Evolutionary conservation across 1,140 invertebrate genomes (phyloP).

Genomic region (Vollenhovia emeryi): DNA sequence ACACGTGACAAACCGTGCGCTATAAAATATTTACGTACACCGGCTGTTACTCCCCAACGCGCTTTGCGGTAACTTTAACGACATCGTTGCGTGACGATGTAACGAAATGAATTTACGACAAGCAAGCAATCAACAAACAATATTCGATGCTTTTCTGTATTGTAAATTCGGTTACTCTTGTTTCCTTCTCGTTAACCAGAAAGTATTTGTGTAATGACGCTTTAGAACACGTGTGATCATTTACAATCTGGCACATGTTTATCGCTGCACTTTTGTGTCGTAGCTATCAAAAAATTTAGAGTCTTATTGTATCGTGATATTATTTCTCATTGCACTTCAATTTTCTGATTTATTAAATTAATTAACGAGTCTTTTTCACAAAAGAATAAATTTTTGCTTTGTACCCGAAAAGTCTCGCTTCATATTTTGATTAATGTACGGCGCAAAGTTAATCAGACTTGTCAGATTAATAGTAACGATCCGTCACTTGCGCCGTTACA

Average conservation of each 20-base stretch:
- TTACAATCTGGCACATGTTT: no score
- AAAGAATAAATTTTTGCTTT: background rate
- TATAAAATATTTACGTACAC: slow-evolving; percentile 17
- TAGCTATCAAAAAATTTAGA: background rate
- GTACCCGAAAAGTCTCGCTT: background rate
- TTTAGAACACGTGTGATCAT: background rate
- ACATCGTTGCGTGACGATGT: background rate
- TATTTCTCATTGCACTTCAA: background rate
- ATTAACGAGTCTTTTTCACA: background rate
- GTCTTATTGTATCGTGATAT: background rate
- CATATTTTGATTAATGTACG: background rate
- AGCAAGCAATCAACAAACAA: background rate
- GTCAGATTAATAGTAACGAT: slow-evolving; percentile 26
- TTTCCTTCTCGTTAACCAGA: background rate
- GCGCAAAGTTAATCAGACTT: slow-evolving; percentile 13
- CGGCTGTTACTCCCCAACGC: background rate
- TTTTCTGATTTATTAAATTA: background rate
- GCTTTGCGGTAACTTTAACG: slow-evolving; percentile 8
- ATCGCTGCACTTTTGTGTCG: background rate
- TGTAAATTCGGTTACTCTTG: background rate
- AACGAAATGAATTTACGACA: slow-evolving; percentile 17
- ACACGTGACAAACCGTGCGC: background rate
- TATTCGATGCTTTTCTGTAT: background rate
- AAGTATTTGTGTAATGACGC: background rate
- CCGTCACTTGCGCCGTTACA: background rate